These are phyloP conservation scores for Eurytoma adleriae DNA, from an alignment of 2,888 invertebrate species.

Conservation along the genomic window DNA sequence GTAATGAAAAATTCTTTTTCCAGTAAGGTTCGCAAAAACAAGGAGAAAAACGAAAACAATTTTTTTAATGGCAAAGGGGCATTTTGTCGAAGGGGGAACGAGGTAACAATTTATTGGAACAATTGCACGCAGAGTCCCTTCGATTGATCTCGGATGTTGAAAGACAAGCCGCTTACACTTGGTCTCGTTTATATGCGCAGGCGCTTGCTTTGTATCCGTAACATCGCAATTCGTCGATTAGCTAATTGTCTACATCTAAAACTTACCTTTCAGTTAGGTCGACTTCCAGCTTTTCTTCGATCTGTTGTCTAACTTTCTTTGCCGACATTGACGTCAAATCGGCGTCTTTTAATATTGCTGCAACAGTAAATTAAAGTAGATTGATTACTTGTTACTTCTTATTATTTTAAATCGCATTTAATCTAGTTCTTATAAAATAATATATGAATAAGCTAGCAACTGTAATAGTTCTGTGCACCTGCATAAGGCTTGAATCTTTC, in stretches of 20 bases:
- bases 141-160: conserved; percentile 68
- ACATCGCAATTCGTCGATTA: neutral
- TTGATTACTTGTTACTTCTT: neutral
- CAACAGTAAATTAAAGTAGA: conserved; percentile 60
- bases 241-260: conserved; percentile 6
- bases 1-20: neutral
- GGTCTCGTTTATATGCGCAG: conserved; percentile 54
- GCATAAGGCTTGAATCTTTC: too few relatives aligned
- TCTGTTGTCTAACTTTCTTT: conserved; percentile 91
- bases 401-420: neutral
- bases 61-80: too few relatives aligned
- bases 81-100: conserved; percentile 73
- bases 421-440: neutral
- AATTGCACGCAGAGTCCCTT: conserved; percentile 73
- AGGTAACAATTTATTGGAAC: conserved; percentile 65
- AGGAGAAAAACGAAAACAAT: too few relatives aligned
- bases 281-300: conserved; percentile 88
- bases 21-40: too few relatives aligned
- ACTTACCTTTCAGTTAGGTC: conserved; percentile 83
- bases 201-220: conserved; percentile 58
- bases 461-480: too few relatives aligned
- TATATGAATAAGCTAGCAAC: neutral
- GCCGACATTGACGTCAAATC: conserved; percentile 90
- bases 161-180: conserved; percentile 57
- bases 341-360: conserved; percentile 91